Conservation (phyloP, 2,797 vertebrate species). For the Sebastolobus altivelis region DNA sequence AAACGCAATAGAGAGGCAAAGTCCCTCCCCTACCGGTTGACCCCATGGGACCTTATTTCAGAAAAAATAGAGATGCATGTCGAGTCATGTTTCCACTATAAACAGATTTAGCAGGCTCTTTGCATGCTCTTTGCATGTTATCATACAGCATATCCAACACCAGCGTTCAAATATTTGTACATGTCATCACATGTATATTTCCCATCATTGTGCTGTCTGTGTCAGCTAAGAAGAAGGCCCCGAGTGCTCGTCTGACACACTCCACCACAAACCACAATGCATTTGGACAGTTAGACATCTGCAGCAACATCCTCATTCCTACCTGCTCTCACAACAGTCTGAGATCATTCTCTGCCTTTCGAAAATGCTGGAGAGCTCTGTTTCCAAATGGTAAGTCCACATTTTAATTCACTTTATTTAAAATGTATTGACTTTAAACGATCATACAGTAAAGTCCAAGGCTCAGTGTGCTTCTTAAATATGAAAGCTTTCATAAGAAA, state of each 20-base stretch:
- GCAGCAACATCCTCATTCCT: constrained; percentile 1
- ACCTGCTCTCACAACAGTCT: not conserved
- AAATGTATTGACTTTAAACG: not conserved
- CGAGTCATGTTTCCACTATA: not conserved
- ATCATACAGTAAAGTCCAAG: not conserved
- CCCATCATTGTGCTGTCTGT: not conserved
- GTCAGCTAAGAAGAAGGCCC: accelerated
- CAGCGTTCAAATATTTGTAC: no score
- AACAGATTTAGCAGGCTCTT: not conserved
- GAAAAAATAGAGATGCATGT: no score
- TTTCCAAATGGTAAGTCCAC: constrained; percentile 41
- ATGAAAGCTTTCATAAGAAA: not conserved
- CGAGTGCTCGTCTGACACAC: accelerated
- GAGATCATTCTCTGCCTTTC: not conserved
- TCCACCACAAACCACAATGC: constrained; percentile 16
- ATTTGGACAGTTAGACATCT: accelerated
- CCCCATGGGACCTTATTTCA: no score
- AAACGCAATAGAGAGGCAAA: no score
- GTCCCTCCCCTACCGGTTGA: no score
- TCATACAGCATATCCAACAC: not conserved
- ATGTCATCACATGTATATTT: accelerated
- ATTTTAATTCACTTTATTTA: constrained; percentile 1
- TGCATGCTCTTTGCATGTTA: accelerated
- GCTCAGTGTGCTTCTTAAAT: not conserved
- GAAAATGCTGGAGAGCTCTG: constrained; percentile 22